Base-by-base conservation (phyloP, 2,113 vertebrate genomes). In the Xyrauchen texanus region DNA sequence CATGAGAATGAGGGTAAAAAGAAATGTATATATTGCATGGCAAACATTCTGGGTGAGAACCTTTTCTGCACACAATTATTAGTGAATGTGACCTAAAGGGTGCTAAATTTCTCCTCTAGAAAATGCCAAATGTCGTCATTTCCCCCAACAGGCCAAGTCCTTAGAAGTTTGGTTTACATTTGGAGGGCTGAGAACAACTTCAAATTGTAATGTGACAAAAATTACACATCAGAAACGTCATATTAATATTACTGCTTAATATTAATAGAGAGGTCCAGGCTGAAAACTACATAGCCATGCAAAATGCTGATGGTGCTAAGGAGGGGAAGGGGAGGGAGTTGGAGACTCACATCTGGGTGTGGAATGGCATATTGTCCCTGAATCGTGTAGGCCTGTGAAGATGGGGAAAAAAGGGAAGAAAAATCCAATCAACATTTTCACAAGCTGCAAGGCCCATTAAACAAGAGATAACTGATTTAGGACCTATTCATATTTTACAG, bases 311-410 rank as follows among this genome's bases (percentile, higher is more conserved):
- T 79, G 83, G 78, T 70, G 85, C 87, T 83, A 84, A 82, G 55
- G 77, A 47, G 13, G 74, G 83, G 66, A 83, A 77, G 79, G 52
- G 7, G 82, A 74, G 67, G 72, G 84, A 79, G 82, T 90, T 66
- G 7, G 85, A 81, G 91, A 97, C 96, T 98, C 94, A 99, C 95
- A 94, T 98, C 96, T 86, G 96, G 95, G 89, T 98, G 97, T 85
- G 97, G 96, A 91, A 98, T 97, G 90, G 96, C 97, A 2, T 97
- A 98, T 85, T 98, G 96, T 95, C 96, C 97, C 95, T 98, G 97
- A 96, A 98, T 98, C 83, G 97, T 97, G 91, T 98, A 98, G 92
- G 97, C 97, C 97, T 98, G 92, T 5, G 72, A 74, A 85, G 55
- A 84, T 34, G 21, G 70, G 70, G 80, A 84, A 74, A 46, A 83